Percentiles rank a stretch among this genome's conserved stretches.
phyloP scores from a whole-genome alignment of 2,113 vertebrate genomes.

The Phycodurus eques region DNA sequence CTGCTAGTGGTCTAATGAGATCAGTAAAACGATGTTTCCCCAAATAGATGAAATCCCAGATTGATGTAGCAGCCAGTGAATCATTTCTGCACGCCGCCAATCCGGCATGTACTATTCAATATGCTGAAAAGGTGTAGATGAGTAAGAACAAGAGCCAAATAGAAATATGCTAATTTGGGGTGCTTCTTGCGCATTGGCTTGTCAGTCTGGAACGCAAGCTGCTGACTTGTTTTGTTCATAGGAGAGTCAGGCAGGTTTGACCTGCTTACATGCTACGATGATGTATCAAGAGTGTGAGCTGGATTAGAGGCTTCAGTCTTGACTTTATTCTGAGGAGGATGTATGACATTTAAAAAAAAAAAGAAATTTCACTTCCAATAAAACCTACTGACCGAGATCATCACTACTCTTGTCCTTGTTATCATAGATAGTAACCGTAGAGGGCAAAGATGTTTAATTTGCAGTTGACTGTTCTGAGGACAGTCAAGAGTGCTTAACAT shows the following conservation, averaged over 20 bases:
- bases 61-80: neutral
- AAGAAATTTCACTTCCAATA: neutral
- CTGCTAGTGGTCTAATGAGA: neutral
- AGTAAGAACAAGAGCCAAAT: neutral
- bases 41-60: neutral
- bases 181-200: constrained; percentile 5
- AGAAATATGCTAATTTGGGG: constrained; percentile 12
- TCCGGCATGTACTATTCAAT: constrained; percentile 4
- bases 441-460: constrained; percentile 40
- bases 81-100: neutral
- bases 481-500: constrained; percentile 47
- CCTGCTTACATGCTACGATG: constrained; percentile 23
- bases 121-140: constrained; percentile 11
- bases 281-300: constrained; percentile 11
- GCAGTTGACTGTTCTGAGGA: constrained; percentile 41
- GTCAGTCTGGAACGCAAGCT: constrained; percentile 15
- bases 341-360: neutral
- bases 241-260: constrained; percentile 11
- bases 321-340: neutral
- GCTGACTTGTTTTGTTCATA: constrained; percentile 4
- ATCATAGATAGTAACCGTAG: constrained; percentile 60
- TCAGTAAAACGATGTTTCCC: neutral
- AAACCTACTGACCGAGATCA: constrained; percentile 12
- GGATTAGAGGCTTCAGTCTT: neutral
- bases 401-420: constrained; percentile 34